Base-by-base conservation (phyloP, 1,140 invertebrate genomes). In the Dendroctonus ponderosae region DNA sequence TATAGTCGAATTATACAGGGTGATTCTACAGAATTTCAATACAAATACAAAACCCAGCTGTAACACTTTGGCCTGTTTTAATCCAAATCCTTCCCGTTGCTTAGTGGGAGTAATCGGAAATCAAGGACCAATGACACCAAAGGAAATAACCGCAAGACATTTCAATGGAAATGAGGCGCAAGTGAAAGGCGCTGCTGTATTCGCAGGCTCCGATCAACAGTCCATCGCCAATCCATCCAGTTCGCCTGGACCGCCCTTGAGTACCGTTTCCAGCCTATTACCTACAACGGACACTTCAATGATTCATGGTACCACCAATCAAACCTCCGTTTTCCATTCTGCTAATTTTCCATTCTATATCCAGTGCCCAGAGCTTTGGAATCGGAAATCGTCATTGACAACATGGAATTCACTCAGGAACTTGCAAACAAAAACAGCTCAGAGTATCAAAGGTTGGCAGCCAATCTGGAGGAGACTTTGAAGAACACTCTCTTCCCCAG, bases 291-390 rank as follows among this genome's bases (percentile, higher is more conserved):
- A 85, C 62, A 75, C 73, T 42, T 74, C 76, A 14, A 71, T 74
- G 66, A 75, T 76, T 52, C 67, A 73, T 72, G 73, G 73, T 76
- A 71, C 61, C 26, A 26, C 38, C 68, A 48, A 49, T 14, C 50
- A 58, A n/a, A 37, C 44, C 37, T 63, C 46, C 8, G 0, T 56
- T 56, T 4, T 7, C 53, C n/a, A 56, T 40, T 56, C 14, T 37
- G 1, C 50, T 62, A 51, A 51, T 14, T 65, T 60, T 14, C 11
- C 9, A 26, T 37, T 51, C 50, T 9, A 58, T 75, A 82, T 81
- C 72, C 78, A 83, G 87, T 90, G 65, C 86, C 88, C 59, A 79
- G 84, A 74, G 85, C 85, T 7, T 68, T 90, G 15, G 86, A 91
- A 74, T 87, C 88, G 7, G 81, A 85, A 74, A 71, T 91, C 9